Base-by-base conservation (phyloP, 2,113 vertebrate species). In the Larimichthys polyactis region DNA sequence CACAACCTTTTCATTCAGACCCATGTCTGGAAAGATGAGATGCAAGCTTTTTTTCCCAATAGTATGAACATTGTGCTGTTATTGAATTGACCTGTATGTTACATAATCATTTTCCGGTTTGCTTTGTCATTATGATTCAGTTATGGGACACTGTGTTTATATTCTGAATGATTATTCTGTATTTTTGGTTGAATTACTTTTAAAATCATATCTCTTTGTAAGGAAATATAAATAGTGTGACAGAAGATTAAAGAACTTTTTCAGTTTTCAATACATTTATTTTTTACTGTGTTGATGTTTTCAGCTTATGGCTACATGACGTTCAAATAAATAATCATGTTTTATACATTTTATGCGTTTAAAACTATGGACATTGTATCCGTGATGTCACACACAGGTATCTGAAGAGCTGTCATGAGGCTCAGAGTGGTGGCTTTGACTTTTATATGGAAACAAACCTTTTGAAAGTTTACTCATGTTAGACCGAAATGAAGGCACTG, bases 1-100 rank as follows among this genome's bases (percentile, higher is more conserved):
- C n/a, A 17, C 46, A 36, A 17, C 66, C 16, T 29, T 48, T 82
- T 58, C 67, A 73, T 66, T 86, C 55, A 75, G 32, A 64, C n/a
- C 46, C 60, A 51, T 63, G 55, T 72, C 84, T 64, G 67, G 29
- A 58, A 58, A 64, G 40, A 69, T 74, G 29, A 79, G 5, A 63
- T 24, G 36, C n/a, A 14, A 9, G 20, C 43, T n/a, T 5, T 79
- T 73, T 84, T 75, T 66, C 67, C 58, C 46, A 11, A n/a, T 7
- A 58, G 9, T 27, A 0, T 55, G 48, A 84, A 78, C 49, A 11
- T 72, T 70, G 46, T 85, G 22, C 46, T 60, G 0, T 78, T 49
- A 58, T 67, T 20, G 17, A 60, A 32, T 27, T 17, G 7, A 16
- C 44, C 65, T 85, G 36, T 68, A 16, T 66, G 27, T 11, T 73